phyloP scores from a whole-genome alignment of 2,113 vertebrate genomes.

The Anguilla japonica region DNA sequence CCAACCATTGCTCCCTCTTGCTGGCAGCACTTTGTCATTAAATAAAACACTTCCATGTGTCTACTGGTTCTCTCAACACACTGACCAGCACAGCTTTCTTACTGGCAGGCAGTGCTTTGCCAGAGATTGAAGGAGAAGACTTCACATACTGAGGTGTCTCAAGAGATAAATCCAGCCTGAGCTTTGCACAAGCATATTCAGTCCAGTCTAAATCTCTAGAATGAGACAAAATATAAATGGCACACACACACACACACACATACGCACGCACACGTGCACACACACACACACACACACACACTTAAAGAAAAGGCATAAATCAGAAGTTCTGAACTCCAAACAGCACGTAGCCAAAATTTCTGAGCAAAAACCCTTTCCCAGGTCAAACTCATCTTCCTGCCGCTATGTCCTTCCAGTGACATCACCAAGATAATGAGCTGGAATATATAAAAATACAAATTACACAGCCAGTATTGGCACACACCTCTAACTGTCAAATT shows the following conservation, averaged over 20 bases:
- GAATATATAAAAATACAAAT: neutral
- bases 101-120: neutral
- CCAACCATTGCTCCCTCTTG: neutral
- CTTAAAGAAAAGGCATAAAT: neutral
- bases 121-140: neutral
- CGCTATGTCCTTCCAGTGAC: constrained; percentile 34
- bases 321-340: neutral
- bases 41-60: constrained; percentile 48
- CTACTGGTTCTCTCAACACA: constrained; percentile 39
- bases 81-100: neutral
- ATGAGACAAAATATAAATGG: neutral
- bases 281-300: neutral
- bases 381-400: neutral
- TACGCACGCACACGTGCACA: no score
- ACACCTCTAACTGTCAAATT: constrained; percentile 28
- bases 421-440: constrained; percentile 41
- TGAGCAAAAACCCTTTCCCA: neutral
- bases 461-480: constrained; percentile 16
- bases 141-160: neutral
- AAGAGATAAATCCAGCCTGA: neutral
- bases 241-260: neutral
- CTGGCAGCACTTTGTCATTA: constrained; percentile 10
- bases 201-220: neutral
- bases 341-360: neutral
- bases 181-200: neutral